A percentile compares a stretch with the other conserved stretches of the same genome.
These are phyloP conservation scores for Pedetes capensis DNA, from an alignment of 2,113 vertebrate species.

Conservation along the genomic window DNA sequence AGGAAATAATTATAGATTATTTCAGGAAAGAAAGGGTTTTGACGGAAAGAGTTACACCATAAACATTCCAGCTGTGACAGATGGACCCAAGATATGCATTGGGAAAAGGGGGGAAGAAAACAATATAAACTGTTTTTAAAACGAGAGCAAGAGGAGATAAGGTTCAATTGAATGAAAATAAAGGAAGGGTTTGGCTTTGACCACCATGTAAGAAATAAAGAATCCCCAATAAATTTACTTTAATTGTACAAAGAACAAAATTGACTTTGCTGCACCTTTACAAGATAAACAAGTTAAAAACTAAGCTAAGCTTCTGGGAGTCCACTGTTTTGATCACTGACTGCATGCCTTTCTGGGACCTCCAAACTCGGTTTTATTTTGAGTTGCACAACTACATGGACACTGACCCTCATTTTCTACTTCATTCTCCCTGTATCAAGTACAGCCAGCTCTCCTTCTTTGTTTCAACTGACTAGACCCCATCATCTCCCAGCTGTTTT, in stretches of 20 bases:
- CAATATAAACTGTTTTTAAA: conserved; percentile 26
- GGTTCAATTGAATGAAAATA: not conserved
- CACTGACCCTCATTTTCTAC: not conserved
- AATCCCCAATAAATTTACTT: conserved; percentile 1
- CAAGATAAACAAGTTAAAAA: not conserved
- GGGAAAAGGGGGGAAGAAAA: not conserved
- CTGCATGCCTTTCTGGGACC: not conserved
- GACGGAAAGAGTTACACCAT: conserved; percentile 55
- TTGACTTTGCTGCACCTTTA: not conserved
- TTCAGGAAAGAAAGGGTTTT: conserved; percentile 55
- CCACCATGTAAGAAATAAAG: not conserved
- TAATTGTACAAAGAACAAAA: not conserved
- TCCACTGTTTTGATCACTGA: not conserved
- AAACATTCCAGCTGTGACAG: conserved; percentile 61
- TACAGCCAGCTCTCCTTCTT: not conserved
- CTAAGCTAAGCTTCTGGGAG: not conserved
- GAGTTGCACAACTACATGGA: not conserved
- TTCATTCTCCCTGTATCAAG: not conserved
- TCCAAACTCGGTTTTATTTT: conserved; percentile 32
- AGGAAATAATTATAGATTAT: conserved; percentile 71
- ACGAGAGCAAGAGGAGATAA: not conserved
- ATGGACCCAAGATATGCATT: conserved; percentile 26
- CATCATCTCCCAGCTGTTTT: not conserved
- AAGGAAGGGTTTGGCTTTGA: conserved; percentile 13
- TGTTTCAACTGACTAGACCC: conserved; percentile 6